Evolutionary conservation across 2,797 vertebrate genomes (phyloP), one percentile per base, ranked within the genome.

Genomic region (Chelmon rostratus): DNA sequence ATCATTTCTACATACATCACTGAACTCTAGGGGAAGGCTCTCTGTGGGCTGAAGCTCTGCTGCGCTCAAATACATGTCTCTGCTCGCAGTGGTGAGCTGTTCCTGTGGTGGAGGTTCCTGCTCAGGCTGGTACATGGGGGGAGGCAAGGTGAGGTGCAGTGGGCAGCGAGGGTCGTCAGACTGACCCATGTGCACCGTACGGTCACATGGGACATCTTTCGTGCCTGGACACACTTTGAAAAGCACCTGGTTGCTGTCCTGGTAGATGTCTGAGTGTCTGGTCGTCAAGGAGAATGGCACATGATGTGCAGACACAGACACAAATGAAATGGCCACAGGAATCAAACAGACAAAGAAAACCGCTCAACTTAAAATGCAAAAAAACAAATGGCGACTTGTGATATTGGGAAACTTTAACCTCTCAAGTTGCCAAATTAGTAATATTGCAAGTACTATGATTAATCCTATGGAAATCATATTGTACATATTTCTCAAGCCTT

Each of bases 21-120:
- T 99, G 95, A 99, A 98, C 91, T 99, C 98, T 85, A 99, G 92
- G 4, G 98, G 98, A 53, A 99, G 94, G 81, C 95, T 99, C 94
- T 99, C 98, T 0, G 96, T 97, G 90, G 98, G 98, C 94, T 98
- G 97, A n/a, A 99, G 97, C 93, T 99, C 98, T 0, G 98, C 98
- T 0, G 97, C 96, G 1, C 98, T 99, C 93, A 99, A 91, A 92
- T 99, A 99, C 88, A 99, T 96, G 76, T 99, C 98, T 1, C 93
- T 90, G 91, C 97, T 96, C 2, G 93, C 83, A 0, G 95, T 91
- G 18, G 95, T 94, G 87, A 98, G 94, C 80, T 94, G 95, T 73
- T 97, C 95, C 10, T 96, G 96, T 0, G 95, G 96, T 0, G 96
- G 95, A 54, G 96, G 92, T 1, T 95, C 96, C 90, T 96, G 96